phyloP scores from a whole-genome alignment of 2,113 vertebrate species.

The Hassar affinis region DNA sequence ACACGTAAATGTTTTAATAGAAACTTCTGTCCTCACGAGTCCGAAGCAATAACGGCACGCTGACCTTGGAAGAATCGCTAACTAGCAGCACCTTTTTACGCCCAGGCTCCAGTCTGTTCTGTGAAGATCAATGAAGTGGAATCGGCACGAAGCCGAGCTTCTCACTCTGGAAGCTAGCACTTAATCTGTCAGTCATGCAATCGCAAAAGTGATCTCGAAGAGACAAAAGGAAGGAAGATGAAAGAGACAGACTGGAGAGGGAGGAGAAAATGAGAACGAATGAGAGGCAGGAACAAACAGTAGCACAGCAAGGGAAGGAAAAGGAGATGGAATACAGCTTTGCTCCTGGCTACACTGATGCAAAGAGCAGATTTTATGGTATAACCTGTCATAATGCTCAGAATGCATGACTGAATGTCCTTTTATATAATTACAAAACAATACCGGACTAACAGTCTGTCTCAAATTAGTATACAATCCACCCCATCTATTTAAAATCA shows the following conservation, averaged over 20 bases:
- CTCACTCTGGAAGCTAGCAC: neutral
- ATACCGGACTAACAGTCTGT: neutral
- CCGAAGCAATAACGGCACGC: neutral
- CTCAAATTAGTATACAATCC: neutral
- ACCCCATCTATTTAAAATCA: neutral
- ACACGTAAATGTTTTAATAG: neutral
- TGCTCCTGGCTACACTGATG: neutral
- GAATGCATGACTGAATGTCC: neutral
- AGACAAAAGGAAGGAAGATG: neutral
- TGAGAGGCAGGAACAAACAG: slow-evolving; percentile 13
- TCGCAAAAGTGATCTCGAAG: neutral
- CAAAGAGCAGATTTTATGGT: neutral
- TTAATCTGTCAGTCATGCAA: slow-evolving; percentile 5
- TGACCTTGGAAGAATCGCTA: neutral
- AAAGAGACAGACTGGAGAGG: neutral
- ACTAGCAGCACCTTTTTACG: no score
- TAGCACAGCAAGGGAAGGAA: neutral
- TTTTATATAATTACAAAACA: slow-evolving; percentile 17
- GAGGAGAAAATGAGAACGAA: slow-evolving; percentile 16
- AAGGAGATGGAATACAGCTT: slow-evolving; percentile 11
- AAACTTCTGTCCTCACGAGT: neutral
- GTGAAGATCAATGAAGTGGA: neutral
- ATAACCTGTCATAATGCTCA: neutral
- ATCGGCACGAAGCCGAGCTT: neutral
- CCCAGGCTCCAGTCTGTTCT: neutral